These are phyloP conservation scores for Miltochrista miniata DNA, from an alignment of 2,888 invertebrate genomes.

Conservation along the genomic window DNA sequence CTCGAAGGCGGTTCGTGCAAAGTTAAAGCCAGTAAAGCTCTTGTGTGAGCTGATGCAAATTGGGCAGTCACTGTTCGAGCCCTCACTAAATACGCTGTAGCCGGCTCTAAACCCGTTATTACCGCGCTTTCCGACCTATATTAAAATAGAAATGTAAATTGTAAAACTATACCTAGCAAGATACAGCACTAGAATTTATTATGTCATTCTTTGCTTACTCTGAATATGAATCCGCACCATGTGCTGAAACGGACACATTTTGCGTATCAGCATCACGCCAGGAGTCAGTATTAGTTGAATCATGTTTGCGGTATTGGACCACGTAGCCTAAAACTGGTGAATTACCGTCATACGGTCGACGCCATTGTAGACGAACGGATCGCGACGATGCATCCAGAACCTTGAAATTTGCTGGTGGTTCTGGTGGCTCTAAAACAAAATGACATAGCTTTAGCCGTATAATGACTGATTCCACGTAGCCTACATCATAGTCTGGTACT, in stretches of 20 bases:
- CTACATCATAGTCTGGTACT: no score
- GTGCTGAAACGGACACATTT: slow-evolving; percentile 79
- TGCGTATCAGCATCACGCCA: slow-evolving; percentile 84
- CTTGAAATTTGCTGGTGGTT: slow-evolving; percentile 86
- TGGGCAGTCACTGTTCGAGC: slow-evolving; percentile 74
- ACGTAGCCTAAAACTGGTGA: slow-evolving; percentile 91
- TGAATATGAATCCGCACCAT: slow-evolving; percentile 57
- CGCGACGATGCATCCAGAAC: slow-evolving; percentile 86
- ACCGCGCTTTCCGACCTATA: slow-evolving; percentile 68
- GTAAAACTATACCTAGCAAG: background rate
- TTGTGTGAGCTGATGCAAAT: slow-evolving; percentile 73
- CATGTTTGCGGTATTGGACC: slow-evolving; percentile 87
- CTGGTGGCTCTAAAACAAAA: slow-evolving; percentile 86
- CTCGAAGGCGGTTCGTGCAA: slow-evolving; percentile 74
- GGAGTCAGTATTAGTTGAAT: slow-evolving; percentile 76
- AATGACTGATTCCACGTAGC: no score
- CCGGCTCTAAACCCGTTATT: slow-evolving; percentile 73
- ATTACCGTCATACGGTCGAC: slow-evolving; percentile 90
- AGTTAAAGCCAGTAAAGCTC: slow-evolving; percentile 71
- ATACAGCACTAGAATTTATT: background rate
- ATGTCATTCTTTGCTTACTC: slow-evolving; percentile 61
- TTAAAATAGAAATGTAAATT: background rate
- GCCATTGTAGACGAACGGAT: slow-evolving; percentile 86
- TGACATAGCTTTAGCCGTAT: no score
- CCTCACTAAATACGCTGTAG: slow-evolving; percentile 72